Evolutionary conservation across 1,140 invertebrate genomes (phyloP).

Genomic region (Apis laboriosa): DNA sequence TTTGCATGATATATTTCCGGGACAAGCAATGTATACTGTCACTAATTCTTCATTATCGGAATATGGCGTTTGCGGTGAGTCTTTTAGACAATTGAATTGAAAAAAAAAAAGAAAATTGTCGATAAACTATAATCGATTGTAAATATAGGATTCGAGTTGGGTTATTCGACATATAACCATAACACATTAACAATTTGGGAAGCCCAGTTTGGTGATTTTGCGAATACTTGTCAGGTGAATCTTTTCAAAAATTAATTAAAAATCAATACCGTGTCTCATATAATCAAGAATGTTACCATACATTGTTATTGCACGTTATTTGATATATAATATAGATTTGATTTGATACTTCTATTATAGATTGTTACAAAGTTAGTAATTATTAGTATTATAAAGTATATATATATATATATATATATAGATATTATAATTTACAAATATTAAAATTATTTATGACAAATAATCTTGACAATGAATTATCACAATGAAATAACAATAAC

Average conservation of each 20-base stretch:
- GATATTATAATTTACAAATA: no score
- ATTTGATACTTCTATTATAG: no score
- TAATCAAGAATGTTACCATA: no score
- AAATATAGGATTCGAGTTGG: constrained; percentile 87
- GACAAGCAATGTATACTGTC: constrained; percentile 88
- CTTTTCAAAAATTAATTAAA: background rate
- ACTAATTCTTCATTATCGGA: constrained; percentile 92
- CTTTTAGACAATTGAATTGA: background rate
- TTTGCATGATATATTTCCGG: constrained; percentile 86
- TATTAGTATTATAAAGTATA: no score
- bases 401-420: no score
- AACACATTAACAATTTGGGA: constrained; percentile 93
- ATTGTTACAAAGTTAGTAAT: no score
- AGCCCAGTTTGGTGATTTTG: constrained; percentile 95
- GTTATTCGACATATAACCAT: constrained; percentile 92
- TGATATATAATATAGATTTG: no score
- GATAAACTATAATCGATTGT: constrained; percentile 13
- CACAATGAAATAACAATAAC: no score
- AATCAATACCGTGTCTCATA: background rate
- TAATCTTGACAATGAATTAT: no score
- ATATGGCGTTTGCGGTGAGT: constrained; percentile 85
- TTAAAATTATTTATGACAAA: no score
- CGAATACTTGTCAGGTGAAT: constrained; percentile 85
- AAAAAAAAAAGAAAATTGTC: background rate
- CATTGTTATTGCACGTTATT: no score